Percentiles rank a stretch among this genome's conserved stretches.
Conservation (phyloP, 2,797 vertebrate species). For the Phataginus tetradactyla region DNA sequence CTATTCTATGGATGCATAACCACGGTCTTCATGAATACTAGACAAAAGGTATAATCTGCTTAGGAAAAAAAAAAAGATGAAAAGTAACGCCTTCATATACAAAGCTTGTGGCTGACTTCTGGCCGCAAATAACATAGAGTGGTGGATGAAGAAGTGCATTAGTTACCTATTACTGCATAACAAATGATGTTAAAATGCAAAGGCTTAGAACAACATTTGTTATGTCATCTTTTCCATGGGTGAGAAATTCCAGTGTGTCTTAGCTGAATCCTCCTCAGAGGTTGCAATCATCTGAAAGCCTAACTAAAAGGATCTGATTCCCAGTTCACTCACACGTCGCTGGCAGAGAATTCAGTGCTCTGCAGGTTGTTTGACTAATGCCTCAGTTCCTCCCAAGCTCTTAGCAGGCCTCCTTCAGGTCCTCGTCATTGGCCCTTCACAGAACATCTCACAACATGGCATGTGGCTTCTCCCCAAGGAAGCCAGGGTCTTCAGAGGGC, state of each 20-base stretch:
- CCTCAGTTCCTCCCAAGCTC: neutral
- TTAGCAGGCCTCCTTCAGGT: neutral
- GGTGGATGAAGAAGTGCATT: neutral
- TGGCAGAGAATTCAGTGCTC: neutral
- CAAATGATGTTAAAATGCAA: rapidly evolving
- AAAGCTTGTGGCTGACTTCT: neutral
- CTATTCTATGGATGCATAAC: neutral
- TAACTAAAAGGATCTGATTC: neutral
- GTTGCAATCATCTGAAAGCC: neutral
- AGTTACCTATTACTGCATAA: neutral
- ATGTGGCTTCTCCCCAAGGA: neutral
- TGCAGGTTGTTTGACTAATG: neutral
- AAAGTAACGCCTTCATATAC: neutral
- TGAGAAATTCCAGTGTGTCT: neutral
- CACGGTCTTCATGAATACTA: neutral
- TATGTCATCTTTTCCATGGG: neutral
- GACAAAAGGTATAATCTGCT: neutral
- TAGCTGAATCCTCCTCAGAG: neutral
- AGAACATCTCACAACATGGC: neutral
- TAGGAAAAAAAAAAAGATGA: neutral
- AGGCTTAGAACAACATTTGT: neutral
- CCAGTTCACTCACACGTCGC: no score
- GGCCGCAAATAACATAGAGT: neutral
- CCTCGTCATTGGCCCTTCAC: neutral
- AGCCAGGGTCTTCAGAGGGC: neutral